These are phyloP conservation scores for Ictalurus punctatus DNA, from an alignment of 2,113 vertebrate genomes.

Conservation along the genomic window DNA sequence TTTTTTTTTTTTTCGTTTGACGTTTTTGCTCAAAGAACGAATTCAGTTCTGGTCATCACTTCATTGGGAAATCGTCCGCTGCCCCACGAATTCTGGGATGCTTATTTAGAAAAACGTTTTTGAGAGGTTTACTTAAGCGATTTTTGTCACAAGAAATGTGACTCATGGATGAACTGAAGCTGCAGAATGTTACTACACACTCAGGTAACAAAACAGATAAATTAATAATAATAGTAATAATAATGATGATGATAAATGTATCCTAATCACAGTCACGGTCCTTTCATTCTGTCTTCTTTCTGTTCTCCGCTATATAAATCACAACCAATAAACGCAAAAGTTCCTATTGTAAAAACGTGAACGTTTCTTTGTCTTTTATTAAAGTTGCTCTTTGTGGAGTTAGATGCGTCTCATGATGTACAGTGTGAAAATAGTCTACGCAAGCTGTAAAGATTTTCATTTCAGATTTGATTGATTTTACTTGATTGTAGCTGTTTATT, in stretches of 20 bases:
- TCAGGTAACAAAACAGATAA: slow-evolving; percentile 29
- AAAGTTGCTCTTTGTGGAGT: not conserved
- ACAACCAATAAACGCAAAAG: slow-evolving; percentile 4
- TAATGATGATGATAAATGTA: not conserved
- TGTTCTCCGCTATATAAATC: not conserved
- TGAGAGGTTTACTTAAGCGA: not conserved
- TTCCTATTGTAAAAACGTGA: not conserved
- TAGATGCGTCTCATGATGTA: too few species aligned
- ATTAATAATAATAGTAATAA: not conserved
- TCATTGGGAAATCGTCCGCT: not conserved
- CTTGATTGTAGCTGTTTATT: not conserved
- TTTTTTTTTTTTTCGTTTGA: not conserved
- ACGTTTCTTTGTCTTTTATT: not conserved
- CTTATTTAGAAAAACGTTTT: not conserved
- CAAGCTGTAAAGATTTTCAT: too few species aligned
- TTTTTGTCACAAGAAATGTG: not conserved
- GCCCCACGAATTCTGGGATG: not conserved
- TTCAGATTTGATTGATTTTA: not conserved
- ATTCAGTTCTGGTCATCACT: not conserved
- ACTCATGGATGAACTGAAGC: not conserved
- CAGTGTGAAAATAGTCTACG: too few species aligned
- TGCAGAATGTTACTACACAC: slow-evolving; percentile 38
- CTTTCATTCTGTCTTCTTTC: not conserved
- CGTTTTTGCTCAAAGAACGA: not conserved
- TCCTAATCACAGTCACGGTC: not conserved